Evolutionary conservation across 2,888 invertebrate species (phyloP).

Genomic region (Perithous albicinctus): DNA sequence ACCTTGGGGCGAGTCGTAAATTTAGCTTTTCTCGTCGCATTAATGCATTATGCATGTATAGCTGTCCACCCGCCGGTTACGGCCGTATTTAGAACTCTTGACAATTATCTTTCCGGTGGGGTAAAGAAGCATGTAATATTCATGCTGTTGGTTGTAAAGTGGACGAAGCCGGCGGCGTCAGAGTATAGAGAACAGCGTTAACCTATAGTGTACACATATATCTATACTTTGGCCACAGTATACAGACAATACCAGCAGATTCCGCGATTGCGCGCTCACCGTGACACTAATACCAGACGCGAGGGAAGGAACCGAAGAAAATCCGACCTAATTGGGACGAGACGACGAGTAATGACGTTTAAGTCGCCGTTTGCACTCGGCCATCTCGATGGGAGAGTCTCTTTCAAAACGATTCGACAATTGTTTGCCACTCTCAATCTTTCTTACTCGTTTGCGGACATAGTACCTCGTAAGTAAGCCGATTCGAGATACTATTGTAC

Average conservation of each 20-base stretch:
- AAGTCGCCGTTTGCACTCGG: slow-evolving; percentile 67
- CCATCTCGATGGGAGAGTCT: not conserved
- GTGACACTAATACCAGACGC: slow-evolving; percentile 82
- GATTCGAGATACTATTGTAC: slow-evolving; percentile 26
- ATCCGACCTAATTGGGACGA: slow-evolving; percentile 83
- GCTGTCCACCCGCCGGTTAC: slow-evolving; percentile 60
- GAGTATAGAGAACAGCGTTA: slow-evolving; percentile 33
- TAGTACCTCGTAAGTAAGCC: slow-evolving; percentile 40
- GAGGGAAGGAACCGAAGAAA: slow-evolving; percentile 77
- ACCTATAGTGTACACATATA: slow-evolving; percentile 13
- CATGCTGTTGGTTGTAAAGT: slow-evolving; percentile 79
- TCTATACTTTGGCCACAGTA: not conserved
- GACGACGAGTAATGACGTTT: slow-evolving; percentile 74
- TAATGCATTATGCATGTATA: slow-evolving; percentile 80
- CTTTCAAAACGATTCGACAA: slow-evolving; percentile 36
- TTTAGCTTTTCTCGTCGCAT: slow-evolving; percentile 79
- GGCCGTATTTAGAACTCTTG: slow-evolving; percentile 83
- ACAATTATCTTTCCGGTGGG: slow-evolving; percentile 84
- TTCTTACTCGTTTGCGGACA: slow-evolving; percentile 38
- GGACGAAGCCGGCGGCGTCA: slow-evolving; percentile 71
- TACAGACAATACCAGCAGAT: slow-evolving; percentile 73
- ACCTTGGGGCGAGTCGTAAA: slow-evolving; percentile 74
- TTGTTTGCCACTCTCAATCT: slow-evolving; percentile 18
- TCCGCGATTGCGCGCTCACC: slow-evolving; percentile 84
- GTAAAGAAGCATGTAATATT: slow-evolving; percentile 84